Percentiles rank a stretch among this genome's conserved stretches.
Evolutionary conservation across 2,113 vertebrate species (phyloP).

Genomic region (Oreochromis niloticus): DNA sequence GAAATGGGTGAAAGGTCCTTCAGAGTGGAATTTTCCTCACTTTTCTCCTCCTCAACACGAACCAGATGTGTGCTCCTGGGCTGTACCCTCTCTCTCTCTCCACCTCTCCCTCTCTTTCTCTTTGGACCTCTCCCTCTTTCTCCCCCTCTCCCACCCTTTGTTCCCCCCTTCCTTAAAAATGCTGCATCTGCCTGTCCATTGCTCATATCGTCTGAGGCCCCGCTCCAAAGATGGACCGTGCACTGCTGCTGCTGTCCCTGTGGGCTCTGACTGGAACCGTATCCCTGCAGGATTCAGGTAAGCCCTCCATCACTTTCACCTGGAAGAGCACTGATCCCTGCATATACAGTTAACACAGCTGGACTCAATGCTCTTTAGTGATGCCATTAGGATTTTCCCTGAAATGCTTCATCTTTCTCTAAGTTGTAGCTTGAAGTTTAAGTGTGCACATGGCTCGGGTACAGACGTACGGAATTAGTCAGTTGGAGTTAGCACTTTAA

Average conservation of each 20-base stretch:
- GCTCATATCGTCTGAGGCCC: slow-evolving; percentile 55
- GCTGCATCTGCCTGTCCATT: slow-evolving; percentile 19
- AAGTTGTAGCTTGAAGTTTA: not conserved
- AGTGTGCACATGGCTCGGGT: not conserved
- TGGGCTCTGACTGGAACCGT: slow-evolving; percentile 53
- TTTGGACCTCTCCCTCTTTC: not conserved
- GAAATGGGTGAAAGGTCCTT: slow-evolving; percentile 76
- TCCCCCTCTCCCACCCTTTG: slow-evolving; percentile 7
- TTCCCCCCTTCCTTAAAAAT: slow-evolving; percentile 45
- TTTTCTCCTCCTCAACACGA: slow-evolving; percentile 55
- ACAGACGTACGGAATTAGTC: not conserved
- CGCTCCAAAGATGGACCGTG: slow-evolving; percentile 62
- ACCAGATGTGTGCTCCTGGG: slow-evolving; percentile 70
- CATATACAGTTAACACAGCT: not conserved
- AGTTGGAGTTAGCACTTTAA: not conserved
- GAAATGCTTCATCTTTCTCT: not conserved
- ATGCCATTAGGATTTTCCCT: not conserved
- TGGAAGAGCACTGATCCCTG: not conserved
- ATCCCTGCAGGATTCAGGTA: slow-evolving; percentile 62
- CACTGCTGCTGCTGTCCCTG: slow-evolving; percentile 62
- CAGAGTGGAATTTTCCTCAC: slow-evolving; percentile 59
- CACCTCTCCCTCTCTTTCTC: not conserved
- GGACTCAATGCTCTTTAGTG: not conserved
- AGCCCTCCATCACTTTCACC: slow-evolving; percentile 10
- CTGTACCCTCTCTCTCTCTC: slow-evolving; percentile 25